Evolutionary conservation across 92 coral and sea anemone genomes (phyloP).

Genomic region (Epizoanthus fatuus): DNA sequence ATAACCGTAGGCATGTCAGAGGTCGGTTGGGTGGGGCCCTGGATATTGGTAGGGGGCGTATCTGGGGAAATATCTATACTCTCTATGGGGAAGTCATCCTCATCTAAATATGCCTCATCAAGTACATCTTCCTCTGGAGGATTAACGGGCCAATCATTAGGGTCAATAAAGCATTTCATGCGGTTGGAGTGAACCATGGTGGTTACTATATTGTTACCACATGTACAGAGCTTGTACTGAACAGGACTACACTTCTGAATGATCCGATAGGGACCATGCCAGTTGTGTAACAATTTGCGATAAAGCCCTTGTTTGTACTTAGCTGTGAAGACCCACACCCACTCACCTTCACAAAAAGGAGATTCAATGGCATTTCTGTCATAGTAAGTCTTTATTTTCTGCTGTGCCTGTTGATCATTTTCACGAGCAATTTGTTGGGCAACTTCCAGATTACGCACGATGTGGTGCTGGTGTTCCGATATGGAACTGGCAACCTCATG

Average conservation of each 20-base stretch:
- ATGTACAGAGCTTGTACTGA: conserved; percentile 16
- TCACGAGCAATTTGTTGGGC: not conserved
- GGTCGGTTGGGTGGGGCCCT: no score
- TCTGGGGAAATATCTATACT: no score
- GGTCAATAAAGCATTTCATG: no score
- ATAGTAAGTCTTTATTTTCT: conserved; percentile 1
- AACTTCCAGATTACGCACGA: not conserved
- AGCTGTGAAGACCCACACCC: conserved; percentile 16
- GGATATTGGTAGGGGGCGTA: no score
- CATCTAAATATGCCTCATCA: not conserved
- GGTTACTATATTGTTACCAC: no score
- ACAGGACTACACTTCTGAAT: conserved; percentile 18
- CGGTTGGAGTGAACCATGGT: no score
- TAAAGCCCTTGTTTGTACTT: conserved; percentile 23
- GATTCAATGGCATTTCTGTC: not conserved
- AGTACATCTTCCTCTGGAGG: not conserved
- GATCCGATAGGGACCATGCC: conserved; percentile 34
- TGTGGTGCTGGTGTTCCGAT: not conserved
- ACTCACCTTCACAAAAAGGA: not conserved
- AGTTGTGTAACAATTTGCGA: conserved; percentile 28
- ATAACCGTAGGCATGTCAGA: no score
- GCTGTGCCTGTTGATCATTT: conserved; percentile 33
- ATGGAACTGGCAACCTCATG: not conserved
- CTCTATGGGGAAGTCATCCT: not conserved
- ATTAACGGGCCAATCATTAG: not conserved